Evolutionary conservation across 2,888 invertebrate species (phyloP), one percentile per base, ranked within the genome.

Genomic region (Ametastegia equiseti): DNA sequence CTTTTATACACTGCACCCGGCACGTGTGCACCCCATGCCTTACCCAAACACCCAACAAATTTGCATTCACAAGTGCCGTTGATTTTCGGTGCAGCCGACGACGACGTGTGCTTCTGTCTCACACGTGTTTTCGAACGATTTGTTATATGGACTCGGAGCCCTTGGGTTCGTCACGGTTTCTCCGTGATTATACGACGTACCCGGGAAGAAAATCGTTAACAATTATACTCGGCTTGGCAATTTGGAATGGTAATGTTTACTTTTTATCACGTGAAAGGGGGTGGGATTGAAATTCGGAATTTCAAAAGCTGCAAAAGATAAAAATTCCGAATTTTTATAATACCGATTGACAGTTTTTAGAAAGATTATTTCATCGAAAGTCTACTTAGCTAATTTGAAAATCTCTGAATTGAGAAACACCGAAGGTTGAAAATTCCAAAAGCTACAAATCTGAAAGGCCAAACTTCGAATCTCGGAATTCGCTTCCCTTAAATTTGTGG

Each of bases 1-100:
- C 78, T 19, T 33, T 27, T 33, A 36, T 78, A 60, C 42, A n/a
- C 30, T 7, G 19, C 23, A 60, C 27, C 1, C 63, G 54, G 60
- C 60, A 78, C 60, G 78, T 78, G 78, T 78, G 60, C 63, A n/a
- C n/a, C n/a, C n/a, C n/a, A n/a, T n/a, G 78, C 78, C 78, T 27
- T 78, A 15, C 78, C 60, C 60, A 60, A 78, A 23, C 78, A 60
- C 78, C 63, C 60, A 42, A 63, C 57, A 42, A 60, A 63, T 78
- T 78, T 63, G 78, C 78, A 78, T 78, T 78, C 27, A 42, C 78
- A 78, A 78, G 60, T 78, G 42, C 45, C 78, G 23, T 60, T 50
- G 60, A 78, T 78, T 78, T 78, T 39, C 42, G 36, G 36, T 3
- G 1, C 7, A 60, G n/a, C n/a, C n/a, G n/a, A n/a, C n/a, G n/a